Conservation (phyloP, 30 jellyfish, hydroid and myxozoan genomes). For the Chironex yamaguchii region DNA sequence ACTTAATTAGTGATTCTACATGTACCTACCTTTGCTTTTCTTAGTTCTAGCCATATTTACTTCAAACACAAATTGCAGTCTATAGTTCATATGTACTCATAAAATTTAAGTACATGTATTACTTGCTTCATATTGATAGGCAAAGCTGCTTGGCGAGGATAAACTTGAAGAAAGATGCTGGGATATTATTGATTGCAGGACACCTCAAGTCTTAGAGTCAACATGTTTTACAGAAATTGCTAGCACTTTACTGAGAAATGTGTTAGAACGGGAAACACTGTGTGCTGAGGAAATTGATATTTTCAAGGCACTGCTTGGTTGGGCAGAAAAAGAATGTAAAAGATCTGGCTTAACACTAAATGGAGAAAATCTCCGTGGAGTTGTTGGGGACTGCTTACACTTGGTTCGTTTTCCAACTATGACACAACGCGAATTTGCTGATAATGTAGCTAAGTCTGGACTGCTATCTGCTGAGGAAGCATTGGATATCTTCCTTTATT, state of each 20-base stretch:
- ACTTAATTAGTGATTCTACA: too few species aligned
- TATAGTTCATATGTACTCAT: too few species aligned
- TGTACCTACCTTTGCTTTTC: too few species aligned
- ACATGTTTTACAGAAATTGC: conserved; percentile 69
- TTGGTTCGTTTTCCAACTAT: conserved; percentile 74
- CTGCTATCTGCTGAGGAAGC: conserved; percentile 71
- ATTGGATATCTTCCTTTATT: conserved; percentile 53
- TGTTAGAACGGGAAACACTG: conserved; percentile 72
- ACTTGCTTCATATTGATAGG: conserved; percentile 27
- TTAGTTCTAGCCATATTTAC: too few species aligned
- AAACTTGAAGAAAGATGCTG: conserved; percentile 71
- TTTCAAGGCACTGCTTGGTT: conserved; percentile 66
- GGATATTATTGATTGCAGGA: conserved; percentile 75
- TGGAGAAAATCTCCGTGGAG: conserved; percentile 40
- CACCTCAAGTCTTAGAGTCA: conserved; percentile 73
- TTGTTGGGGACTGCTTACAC: conserved; percentile 60
- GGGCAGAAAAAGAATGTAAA: conserved; percentile 78
- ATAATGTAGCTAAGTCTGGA: conserved; percentile 77
- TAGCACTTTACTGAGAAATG: conserved; percentile 42
- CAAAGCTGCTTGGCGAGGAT: conserved; percentile 58
- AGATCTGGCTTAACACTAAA: conserved; percentile 29
- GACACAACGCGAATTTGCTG: conserved; percentile 84
- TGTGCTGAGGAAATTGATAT: conserved; percentile 82
- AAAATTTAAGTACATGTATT: too few species aligned
- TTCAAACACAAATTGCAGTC: too few species aligned